phyloP scores from a whole-genome alignment of 2,113 vertebrate species.

The Sapayoa aenigma region DNA sequence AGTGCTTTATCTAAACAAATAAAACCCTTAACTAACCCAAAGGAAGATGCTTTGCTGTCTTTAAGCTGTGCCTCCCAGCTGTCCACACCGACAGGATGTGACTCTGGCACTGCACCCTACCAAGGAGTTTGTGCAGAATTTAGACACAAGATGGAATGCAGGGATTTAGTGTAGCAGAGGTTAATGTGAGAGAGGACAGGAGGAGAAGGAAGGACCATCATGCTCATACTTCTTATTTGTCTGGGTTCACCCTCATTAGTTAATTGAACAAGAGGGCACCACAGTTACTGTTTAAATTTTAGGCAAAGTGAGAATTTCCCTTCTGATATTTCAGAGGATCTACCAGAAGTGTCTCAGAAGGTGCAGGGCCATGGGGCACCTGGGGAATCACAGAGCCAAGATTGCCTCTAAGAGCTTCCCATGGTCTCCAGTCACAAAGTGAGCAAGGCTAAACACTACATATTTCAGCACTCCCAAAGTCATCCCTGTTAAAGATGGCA shows the following conservation, averaged over 20 bases:
- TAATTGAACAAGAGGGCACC: not conserved
- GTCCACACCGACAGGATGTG: not conserved
- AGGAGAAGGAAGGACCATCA: not conserved
- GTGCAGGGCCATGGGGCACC: rapidly evolving
- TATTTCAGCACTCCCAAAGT: not conserved
- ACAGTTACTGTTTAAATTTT: not conserved
- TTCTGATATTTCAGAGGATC: not conserved
- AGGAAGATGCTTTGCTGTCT: not conserved
- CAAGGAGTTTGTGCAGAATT: not conserved
- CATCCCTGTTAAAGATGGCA: not conserved
- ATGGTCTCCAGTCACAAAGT: not conserved
- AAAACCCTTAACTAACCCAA: not conserved
- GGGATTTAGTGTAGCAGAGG: not conserved
- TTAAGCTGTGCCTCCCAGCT: not conserved
- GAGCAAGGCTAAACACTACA: rapidly evolving
- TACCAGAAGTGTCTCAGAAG: not conserved
- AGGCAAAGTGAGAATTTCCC: not conserved
- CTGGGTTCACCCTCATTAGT: not conserved
- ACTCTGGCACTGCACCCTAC: not conserved
- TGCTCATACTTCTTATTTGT: not conserved
- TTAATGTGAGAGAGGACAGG: rapidly evolving
- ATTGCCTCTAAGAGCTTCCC: not conserved
- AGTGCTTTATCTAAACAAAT: not conserved
- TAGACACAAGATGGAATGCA: not conserved
- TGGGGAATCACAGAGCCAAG: not conserved